Base-by-base conservation (phyloP, 2,113 vertebrate species). In the Pelvicachromis taeniatus region DNA sequence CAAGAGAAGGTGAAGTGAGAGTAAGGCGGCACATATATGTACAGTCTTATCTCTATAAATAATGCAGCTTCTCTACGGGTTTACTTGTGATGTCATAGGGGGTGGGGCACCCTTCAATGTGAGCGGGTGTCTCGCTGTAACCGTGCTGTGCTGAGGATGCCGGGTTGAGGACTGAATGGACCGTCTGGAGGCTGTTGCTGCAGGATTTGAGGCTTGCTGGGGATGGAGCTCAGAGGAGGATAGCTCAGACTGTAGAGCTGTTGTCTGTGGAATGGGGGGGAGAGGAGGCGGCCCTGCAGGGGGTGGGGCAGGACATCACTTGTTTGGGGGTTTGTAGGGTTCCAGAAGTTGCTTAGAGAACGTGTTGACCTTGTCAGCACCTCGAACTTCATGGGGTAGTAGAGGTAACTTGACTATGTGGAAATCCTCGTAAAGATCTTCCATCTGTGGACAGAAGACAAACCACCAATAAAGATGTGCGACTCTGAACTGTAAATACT, bases 351-450 rank as follows among this genome's bases (percentile, higher is more conserved):
- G 97, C 94, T 96, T 95, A 9, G 97, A 98, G 95, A 99, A 99
- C 5, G 96, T 97, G 94, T 98, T 98, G 92, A 98, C 98, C 93
- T 97, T 98, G 88, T 98, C 97, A 0, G 97, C 95, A 5, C 98
- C 98, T 84, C 98, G 96, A 13, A 99, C 98, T 85, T 99, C 98
- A 4, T 99, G 98, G 75, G 97, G 97, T 84, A 99, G 95, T 87
- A 99, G 95, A 0, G 98, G 98, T 90, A 99, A 94, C 94, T 99
- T 99, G 83, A 98, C 95, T 92, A 99, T 99, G 95, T 99, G 98
- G 93, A 99, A 99, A 91, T 99, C 97, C 96, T 99, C 98, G 53
- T 99, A 99, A 26, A 99, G 96, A 90, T 99, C 98, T 87, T 99
- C 98, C 98, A 99, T 98, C 98, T 98, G 94, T 50, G 68, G 50